Evolutionary conservation across 2,113 vertebrate species (phyloP).

Genomic region (Rhea pennata): DNA sequence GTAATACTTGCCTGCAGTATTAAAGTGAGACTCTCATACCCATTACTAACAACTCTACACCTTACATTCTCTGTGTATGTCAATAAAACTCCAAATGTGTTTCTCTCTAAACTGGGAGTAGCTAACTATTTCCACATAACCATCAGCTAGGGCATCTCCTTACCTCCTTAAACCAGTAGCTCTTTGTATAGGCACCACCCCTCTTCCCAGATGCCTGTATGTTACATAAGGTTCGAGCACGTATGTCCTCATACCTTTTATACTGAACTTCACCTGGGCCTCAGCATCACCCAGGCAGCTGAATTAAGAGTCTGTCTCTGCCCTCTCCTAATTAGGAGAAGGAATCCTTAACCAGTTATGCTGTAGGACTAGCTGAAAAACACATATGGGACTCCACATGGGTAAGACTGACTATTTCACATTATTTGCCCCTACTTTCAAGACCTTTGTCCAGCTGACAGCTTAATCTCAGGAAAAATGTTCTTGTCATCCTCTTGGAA

Average conservation of each 20-base stretch:
- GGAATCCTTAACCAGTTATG: background rate
- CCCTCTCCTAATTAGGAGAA: background rate
- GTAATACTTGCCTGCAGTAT: background rate
- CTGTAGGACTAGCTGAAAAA: background rate
- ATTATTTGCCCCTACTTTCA: background rate
- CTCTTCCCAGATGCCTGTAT: background rate
- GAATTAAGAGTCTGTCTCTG: background rate
- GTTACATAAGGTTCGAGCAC: background rate
- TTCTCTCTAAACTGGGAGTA: background rate
- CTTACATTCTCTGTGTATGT: background rate
- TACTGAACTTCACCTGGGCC: background rate
- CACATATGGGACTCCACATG: background rate
- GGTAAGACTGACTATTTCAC: background rate
- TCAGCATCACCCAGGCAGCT: background rate
- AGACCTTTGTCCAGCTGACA: background rate
- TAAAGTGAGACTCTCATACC: background rate
- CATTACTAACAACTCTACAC: background rate
- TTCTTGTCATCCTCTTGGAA: background rate
- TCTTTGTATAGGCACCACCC: background rate
- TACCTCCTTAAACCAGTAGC: background rate
- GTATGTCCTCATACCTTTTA: background rate
- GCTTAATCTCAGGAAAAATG: background rate
- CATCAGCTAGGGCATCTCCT: background rate
- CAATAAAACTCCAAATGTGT: background rate
- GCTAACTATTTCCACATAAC: background rate